Evolutionary conservation across 2,113 vertebrate species (phyloP).

Genomic region (Paramisgurnus dabryanus): DNA sequence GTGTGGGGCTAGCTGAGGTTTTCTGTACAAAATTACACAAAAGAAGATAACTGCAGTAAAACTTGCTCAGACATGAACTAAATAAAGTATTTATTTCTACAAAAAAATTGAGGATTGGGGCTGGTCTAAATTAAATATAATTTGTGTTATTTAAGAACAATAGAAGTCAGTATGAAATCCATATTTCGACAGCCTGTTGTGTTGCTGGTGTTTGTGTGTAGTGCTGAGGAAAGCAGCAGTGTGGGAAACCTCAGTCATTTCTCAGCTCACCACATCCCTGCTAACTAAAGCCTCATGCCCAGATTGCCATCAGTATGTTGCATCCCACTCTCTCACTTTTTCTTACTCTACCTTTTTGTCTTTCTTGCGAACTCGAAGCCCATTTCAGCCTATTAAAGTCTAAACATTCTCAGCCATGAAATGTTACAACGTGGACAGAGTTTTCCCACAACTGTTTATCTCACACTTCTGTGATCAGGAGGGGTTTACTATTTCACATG

Average conservation of each 20-base stretch:
- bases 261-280: constrained; percentile 32
- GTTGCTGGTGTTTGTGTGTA: neutral
- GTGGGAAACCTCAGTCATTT: constrained; percentile 25
- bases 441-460: neutral
- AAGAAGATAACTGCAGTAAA: too few species aligned
- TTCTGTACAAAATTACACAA: too few species aligned
- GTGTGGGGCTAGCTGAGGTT: too few species aligned
- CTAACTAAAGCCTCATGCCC: constrained; percentile 64
- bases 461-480: neutral
- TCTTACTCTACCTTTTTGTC: constrained; percentile 1
- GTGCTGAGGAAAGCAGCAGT: constrained; percentile 28
- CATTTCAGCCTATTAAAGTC: constrained; percentile 18
- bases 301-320: constrained; percentile 36
- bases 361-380: neutral
- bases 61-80: too few species aligned
- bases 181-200: neutral
- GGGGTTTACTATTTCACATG: neutral
- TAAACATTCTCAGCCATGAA: constrained; percentile 6
- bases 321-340: constrained; percentile 1
- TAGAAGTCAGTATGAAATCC: constrained; percentile 2
- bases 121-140: constrained; percentile 18
- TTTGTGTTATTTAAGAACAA: constrained; percentile 18
- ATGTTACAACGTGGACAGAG: neutral
- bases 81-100: too few species aligned
- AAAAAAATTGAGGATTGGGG: neutral